These are phyloP conservation scores for Alauda arvensis DNA, from an alignment of 2,797 vertebrate genomes.

Conservation along the genomic window DNA sequence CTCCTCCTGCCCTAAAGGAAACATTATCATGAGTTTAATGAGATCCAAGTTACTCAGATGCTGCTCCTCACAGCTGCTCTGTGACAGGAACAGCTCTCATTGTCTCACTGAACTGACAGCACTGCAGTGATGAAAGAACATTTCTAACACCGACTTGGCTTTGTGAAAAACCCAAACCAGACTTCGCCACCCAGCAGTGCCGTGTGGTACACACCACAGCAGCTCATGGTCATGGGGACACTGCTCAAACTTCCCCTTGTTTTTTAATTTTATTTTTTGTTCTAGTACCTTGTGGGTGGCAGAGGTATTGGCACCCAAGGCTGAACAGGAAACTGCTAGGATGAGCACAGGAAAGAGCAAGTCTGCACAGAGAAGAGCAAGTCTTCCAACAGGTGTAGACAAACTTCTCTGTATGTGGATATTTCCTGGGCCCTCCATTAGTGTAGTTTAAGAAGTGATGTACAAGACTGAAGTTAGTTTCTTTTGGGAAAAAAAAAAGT, in stretches of 20 bases:
- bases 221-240: background rate
- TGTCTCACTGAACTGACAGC: background rate
- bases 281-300: background rate
- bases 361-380: background rate
- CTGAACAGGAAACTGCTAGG: background rate
- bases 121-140: background rate
- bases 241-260: background rate
- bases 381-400: background rate
- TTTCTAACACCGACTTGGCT: background rate
- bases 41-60: background rate
- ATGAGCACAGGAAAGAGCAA: background rate
- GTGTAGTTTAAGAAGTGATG: background rate
- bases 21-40: rapidly evolving
- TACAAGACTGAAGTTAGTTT: background rate
- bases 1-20: background rate
- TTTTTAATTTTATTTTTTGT: background rate
- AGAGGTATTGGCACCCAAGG: background rate
- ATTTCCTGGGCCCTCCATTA: background rate
- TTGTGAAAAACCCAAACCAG: background rate
- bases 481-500: rapidly evolving
- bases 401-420: background rate
- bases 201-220: rapidly evolving
- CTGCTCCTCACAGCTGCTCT: background rate
- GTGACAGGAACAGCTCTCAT: background rate
- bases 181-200: background rate